phyloP scores from a whole-genome alignment of 2,797 vertebrate species.

The Tarsius wallacei region DNA sequence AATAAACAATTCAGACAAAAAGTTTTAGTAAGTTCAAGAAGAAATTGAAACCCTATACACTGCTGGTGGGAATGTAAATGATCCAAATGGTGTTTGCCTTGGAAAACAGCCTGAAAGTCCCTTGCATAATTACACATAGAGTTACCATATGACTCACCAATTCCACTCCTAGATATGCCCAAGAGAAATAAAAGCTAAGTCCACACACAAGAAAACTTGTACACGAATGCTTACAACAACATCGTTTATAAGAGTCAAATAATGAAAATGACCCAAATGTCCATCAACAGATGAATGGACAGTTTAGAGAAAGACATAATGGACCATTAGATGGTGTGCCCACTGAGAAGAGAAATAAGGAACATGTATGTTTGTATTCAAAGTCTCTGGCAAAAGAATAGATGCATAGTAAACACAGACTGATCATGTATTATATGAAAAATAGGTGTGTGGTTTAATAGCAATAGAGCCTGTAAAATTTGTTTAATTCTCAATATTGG shows the following conservation, averaged over 20 bases:
- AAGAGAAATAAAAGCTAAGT: not conserved
- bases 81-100: not conserved
- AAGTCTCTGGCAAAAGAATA: no score
- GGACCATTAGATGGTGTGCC: no score
- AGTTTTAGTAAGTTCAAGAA: not conserved
- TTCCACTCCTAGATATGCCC: not conserved
- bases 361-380: no score
- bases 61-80: not conserved
- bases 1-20: not conserved
- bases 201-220: not conserved
- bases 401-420: no score
- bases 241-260: not conserved
- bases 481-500: no score
- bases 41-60: not conserved
- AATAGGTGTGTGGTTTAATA: no score
- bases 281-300: not conserved
- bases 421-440: no score
- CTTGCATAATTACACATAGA: not conserved
- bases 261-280: not conserved
- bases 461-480: no score
- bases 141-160: not conserved
- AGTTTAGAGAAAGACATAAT: no score
- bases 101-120: not conserved
- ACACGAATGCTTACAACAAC: not conserved
- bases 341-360: no score